Conservation (phyloP, 1,140 invertebrate species). For the Nasonia longicornis region DNA sequence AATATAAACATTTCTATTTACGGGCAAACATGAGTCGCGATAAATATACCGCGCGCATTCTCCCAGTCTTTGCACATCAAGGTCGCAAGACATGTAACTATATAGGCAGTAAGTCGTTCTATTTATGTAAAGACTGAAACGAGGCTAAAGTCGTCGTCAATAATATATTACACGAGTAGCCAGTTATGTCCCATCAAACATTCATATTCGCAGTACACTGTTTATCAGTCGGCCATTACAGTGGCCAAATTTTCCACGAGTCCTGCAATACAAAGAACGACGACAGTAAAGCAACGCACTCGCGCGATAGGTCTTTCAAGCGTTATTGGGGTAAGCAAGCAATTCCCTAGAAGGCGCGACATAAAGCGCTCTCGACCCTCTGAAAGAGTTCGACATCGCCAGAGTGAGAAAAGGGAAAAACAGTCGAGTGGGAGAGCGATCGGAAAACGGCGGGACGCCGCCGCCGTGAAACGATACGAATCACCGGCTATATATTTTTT, state of each 20-base stretch:
- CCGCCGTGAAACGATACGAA: neutral
- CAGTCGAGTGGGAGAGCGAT: neutral
- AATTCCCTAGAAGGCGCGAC: neutral
- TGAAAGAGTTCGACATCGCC: too few relatives aligned
- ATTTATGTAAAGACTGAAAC: neutral
- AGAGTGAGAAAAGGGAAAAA: neutral
- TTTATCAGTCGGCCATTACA: too few relatives aligned
- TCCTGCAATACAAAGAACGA: neutral
- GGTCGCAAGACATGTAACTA: too few relatives aligned
- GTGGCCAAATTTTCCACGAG: neutral
- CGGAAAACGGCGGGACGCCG: neutral
- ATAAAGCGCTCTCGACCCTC: neutral
- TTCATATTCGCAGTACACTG: neutral
- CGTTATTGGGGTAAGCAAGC: neutral
- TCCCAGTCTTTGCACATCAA: too few relatives aligned
- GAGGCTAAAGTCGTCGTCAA: neutral
- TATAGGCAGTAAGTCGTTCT: too few relatives aligned
- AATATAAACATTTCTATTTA: too few relatives aligned
- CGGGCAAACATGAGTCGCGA: too few relatives aligned
- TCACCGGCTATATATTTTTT: constrained; percentile 11
- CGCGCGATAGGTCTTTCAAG: neutral
- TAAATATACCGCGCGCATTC: too few relatives aligned
- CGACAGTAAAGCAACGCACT: neutral
- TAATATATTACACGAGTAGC: too few relatives aligned
- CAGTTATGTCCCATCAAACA: neutral